Base-by-base conservation (phyloP, 2,888 invertebrate species). In the Leucoma salicis region DNA sequence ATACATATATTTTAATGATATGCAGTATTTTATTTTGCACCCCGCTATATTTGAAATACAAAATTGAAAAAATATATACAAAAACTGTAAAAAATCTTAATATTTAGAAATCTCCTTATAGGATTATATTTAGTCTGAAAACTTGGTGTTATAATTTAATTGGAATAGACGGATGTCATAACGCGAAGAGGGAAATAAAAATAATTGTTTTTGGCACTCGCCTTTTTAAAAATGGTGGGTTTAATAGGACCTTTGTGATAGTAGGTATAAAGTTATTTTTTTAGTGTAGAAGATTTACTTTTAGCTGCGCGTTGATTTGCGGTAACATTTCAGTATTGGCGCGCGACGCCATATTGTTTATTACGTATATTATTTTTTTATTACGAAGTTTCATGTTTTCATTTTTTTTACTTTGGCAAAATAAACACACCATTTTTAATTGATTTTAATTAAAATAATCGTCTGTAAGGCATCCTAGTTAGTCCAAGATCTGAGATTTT, bases 61-160 rank as follows among this genome's bases (percentile, higher is more conserved):
- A 52, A 53, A 48, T 48, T 42, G 25, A 21, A 45, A n/a, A 47
- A 37, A 46, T 57, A 56, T 53, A 63, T 50, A 66, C 71, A 70
- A 71, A 75, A 77, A 68, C 69, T 72, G 70, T 64, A 75, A 72
- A 71, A 74, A 63, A 59, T 57, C 39, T 40, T 48, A 50, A 46
- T 31, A 63, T 75, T 81, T 72, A 74, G 74, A 80, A 82, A 78
- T 68, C 60, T 74, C 80, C 81, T 82, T 80, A 74, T 56, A 80
- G 79, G 78, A 78, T 75, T 73, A 73, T 66, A 65, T 63, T 74
- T 76, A 82, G 74, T 78, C 71, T 76, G 82, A 76, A 65, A 66
- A 58, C 61, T 87, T 87, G 86, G 88, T 87, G 85, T 87, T 85
- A 77, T 78, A 63, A 52, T 73, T 74, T 65, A 61, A 60, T 52